Percentiles rank a stretch among this genome's conserved stretches.
These are phyloP conservation scores for Typhlichthys subterraneus DNA, from an alignment of 2,797 vertebrate species.

Conservation along the genomic window DNA sequence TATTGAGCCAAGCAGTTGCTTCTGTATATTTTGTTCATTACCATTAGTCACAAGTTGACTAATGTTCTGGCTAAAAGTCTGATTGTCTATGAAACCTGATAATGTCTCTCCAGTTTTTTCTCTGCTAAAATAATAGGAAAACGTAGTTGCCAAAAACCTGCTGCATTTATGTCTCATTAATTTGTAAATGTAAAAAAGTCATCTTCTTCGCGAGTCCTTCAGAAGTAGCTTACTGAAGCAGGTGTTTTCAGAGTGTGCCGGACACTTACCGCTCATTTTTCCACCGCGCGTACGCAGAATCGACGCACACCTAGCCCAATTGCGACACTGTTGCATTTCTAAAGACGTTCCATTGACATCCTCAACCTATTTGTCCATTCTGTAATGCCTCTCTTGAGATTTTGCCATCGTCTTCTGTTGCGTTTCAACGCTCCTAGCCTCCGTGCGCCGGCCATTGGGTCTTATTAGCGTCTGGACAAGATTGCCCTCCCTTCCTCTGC, in stretches of 20 bases:
- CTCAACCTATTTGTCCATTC: slow-evolving; percentile 55
- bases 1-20: too few species aligned
- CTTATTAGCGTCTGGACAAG: slow-evolving; percentile 77
- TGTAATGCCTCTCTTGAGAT: slow-evolving; percentile 20
- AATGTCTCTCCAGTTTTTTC: slow-evolving; percentile 14
- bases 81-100: neutral
- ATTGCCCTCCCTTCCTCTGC: slow-evolving; percentile 82
- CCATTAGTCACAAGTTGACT: neutral
- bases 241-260: slow-evolving; percentile 47
- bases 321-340: slow-evolving; percentile 21
- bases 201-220: slow-evolving; percentile 29
- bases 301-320: slow-evolving; percentile 35
- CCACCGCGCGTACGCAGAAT: slow-evolving; percentile 21
- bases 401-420: slow-evolving; percentile 57
- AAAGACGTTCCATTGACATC: slow-evolving; percentile 37
- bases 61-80: slow-evolving; percentile 15
- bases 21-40: too few species aligned
- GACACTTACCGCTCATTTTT: slow-evolving; percentile 57
- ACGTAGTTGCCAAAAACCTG: neutral
- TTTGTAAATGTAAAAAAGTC: neutral
- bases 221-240: slow-evolving; percentile 42
- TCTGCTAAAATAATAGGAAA: slow-evolving; percentile 7
- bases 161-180: slow-evolving; percentile 8
- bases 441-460: slow-evolving; percentile 78
- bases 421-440: slow-evolving; percentile 69